Conservation (phyloP, 2,113 vertebrate genomes). For the Donacobius atricapilla region DNA sequence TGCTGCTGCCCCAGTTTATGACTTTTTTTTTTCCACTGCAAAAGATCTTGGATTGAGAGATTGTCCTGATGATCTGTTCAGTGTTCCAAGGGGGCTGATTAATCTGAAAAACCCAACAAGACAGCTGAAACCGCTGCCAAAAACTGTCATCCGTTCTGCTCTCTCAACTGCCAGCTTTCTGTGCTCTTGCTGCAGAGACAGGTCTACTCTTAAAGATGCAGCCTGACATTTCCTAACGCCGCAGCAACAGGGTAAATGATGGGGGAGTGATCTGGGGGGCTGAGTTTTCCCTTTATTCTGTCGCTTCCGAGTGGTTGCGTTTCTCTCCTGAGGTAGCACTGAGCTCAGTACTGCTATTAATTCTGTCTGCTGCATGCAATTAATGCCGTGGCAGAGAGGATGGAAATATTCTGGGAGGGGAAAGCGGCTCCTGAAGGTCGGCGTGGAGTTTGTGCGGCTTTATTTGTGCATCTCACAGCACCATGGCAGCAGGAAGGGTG, state of each 20-base stretch:
- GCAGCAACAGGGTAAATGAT: slow-evolving; percentile 2
- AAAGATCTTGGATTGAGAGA: slow-evolving; percentile 49
- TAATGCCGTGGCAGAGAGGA: background rate
- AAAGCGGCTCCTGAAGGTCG: background rate
- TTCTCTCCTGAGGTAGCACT: background rate
- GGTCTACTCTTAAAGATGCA: slow-evolving; percentile 37
- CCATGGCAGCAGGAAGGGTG: background rate
- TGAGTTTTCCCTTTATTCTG: background rate
- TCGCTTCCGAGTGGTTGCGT: rapidly evolving
- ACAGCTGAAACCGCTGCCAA: slow-evolving; percentile 69
- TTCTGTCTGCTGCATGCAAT: background rate
- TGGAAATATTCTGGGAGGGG: background rate
- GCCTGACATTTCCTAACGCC: slow-evolving; percentile 29
- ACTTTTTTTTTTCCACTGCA: background rate
- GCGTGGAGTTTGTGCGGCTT: background rate
- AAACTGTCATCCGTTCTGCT: slow-evolving; percentile 55
- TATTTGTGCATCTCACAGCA: background rate
- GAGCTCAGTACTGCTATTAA: background rate
- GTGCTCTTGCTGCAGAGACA: slow-evolving; percentile 9
- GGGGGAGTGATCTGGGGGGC: background rate
- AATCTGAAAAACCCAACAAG: slow-evolving; percentile 71
- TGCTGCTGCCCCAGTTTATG: background rate
- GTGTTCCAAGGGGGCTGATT: slow-evolving; percentile 65
- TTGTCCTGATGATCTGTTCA: slow-evolving; percentile 61
- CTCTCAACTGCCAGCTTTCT: slow-evolving; percentile 62